Evolutionary conservation across 2,113 vertebrate genomes (phyloP).

Genomic region (Prinia subflava): DNA sequence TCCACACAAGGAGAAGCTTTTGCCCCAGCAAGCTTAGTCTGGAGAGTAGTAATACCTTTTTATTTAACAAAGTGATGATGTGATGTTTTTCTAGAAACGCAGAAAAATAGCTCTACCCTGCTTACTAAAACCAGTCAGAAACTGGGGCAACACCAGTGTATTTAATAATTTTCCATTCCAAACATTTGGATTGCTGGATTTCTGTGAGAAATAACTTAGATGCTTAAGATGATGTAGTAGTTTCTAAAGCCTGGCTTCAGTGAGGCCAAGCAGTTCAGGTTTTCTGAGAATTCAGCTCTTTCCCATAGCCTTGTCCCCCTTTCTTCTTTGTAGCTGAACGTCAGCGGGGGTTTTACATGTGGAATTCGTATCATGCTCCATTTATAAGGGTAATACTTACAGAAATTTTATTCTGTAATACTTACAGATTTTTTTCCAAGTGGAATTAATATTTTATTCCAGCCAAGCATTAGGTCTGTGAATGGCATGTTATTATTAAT

Average conservation of each 20-base stretch:
- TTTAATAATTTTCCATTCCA: background rate
- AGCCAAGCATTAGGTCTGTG: background rate
- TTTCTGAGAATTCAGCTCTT: background rate
- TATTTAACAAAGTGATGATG: background rate
- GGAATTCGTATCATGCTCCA: background rate
- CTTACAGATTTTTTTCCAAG: background rate
- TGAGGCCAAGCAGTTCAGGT: background rate
- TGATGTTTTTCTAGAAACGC: background rate
- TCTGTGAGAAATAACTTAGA: background rate
- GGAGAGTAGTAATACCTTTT: background rate
- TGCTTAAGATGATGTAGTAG: background rate
- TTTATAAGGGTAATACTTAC: background rate
- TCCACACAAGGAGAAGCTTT: background rate
- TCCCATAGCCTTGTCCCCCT: background rate
- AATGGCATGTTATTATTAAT: background rate
- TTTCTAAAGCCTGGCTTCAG: background rate
- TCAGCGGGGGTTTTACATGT: background rate
- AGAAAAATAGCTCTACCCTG: background rate
- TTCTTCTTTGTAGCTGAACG: background rate
- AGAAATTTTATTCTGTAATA: background rate
- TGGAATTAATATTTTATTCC: constrained; percentile 11
- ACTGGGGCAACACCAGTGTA: background rate
- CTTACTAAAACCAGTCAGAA: background rate
- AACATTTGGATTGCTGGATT: background rate
- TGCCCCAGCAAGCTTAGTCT: background rate